Evolutionary conservation across 2,888 invertebrate genomes (phyloP).

Genomic region (Rhagophthalmus giganteus): DNA sequence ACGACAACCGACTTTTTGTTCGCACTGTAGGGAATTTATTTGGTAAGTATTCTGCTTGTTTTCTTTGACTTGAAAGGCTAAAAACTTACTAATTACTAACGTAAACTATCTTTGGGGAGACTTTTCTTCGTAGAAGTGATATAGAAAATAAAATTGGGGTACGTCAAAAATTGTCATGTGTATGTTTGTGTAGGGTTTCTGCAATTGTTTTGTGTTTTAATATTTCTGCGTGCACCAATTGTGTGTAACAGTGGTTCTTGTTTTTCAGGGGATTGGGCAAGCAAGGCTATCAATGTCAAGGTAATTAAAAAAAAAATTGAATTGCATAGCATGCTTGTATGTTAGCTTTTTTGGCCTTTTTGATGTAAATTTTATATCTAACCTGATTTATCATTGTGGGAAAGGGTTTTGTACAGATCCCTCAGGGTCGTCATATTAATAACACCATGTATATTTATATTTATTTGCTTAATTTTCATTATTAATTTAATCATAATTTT

Average conservation of each 20-base stretch:
- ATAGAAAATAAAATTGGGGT: conserved; percentile 13
- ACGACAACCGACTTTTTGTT: conserved; percentile 98
- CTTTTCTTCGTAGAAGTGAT: conserved; percentile 3
- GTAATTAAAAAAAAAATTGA: conserved; percentile 61
- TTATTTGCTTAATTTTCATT: neutral
- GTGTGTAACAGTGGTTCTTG: conserved; percentile 46
- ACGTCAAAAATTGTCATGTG: conserved; percentile 10
- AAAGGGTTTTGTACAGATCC: neutral
- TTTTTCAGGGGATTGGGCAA: conserved; percentile 92
- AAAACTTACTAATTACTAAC: conserved; percentile 20
- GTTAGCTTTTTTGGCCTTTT: conserved; percentile 12
- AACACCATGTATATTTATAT: neutral
- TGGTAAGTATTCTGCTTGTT: conserved; percentile 66
- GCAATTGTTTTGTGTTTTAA: conserved; percentile 30
- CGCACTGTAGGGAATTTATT: conserved; percentile 98
- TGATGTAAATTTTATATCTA: conserved; percentile 6
- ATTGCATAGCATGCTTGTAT: conserved; percentile 24
- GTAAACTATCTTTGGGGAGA: conserved; percentile 10
- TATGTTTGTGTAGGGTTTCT: conserved; percentile 21
- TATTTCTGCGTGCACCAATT: conserved; percentile 38
- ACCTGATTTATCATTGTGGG: neutral
- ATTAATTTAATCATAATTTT: neutral
- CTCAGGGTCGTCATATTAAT: neutral
- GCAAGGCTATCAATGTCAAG: conserved; percentile 98
- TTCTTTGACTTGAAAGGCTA: neutral